These are phyloP conservation scores for Oligia strigilis DNA, from an alignment of 2,888 invertebrate species.

Conservation along the genomic window DNA sequence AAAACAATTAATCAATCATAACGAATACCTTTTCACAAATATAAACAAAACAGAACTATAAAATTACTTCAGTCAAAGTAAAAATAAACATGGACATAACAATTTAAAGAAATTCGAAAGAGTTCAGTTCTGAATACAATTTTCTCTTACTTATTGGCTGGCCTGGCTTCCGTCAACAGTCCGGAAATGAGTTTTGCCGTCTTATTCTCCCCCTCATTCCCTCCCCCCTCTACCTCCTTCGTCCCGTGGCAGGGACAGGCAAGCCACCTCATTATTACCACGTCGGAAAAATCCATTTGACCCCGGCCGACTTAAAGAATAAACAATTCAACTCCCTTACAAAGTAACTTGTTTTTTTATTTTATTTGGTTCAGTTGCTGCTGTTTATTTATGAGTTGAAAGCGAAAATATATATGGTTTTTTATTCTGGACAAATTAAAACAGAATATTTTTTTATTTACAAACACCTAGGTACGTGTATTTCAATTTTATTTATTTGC, in stretches of 20 bases:
- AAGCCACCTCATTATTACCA: constrained; percentile 83
- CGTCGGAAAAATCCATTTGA: constrained; percentile 78
- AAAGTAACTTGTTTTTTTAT: constrained; percentile 23
- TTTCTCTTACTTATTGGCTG: constrained; percentile 85
- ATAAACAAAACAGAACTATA: neutral
- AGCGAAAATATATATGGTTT: constrained; percentile 13
- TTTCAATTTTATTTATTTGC: constrained; percentile 41
- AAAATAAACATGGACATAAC: constrained; percentile 63
- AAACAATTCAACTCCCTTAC: constrained; percentile 56
- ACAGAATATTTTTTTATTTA: constrained; percentile 18
- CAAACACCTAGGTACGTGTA: constrained; percentile 16
- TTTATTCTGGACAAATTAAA: neutral
- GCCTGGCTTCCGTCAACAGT: constrained; percentile 82
- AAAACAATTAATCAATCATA: neutral
- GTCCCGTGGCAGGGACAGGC: constrained; percentile 73
- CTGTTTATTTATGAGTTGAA: constrained; percentile 6
- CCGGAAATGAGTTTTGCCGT: constrained; percentile 88
- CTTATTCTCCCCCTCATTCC: constrained; percentile 62
- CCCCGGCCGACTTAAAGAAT: constrained; percentile 69
- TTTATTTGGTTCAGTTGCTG: constrained; percentile 12
- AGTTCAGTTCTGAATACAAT: constrained; percentile 82
- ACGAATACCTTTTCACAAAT: neutral
- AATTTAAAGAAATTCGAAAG: constrained; percentile 80
- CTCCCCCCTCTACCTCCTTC: constrained; percentile 60
- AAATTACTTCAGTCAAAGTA: constrained; percentile 4